Base-by-base conservation (phyloP, 2,797 vertebrate species). In the Enoplosus armatus region DNA sequence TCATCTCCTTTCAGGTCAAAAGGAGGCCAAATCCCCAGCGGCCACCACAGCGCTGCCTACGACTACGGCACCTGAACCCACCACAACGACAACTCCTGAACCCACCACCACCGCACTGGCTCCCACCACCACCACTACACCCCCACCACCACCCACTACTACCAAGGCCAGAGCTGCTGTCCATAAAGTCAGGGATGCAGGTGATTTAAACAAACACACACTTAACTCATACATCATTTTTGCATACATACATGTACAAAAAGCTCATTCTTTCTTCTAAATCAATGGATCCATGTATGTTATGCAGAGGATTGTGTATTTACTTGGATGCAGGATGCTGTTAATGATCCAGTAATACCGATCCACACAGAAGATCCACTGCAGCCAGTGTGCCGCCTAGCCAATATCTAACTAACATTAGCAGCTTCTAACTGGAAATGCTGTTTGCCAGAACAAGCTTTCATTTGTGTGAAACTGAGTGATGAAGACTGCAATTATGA, bases 181-280 rank as follows among this genome's bases (percentile, higher is more conserved):
- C 39, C 95, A 96, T 9, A 96, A 95, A 92, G 88, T 95, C 93
- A 90, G 92, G 80, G 97, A 97, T 18, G 93, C 80, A 92, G 98
- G 98, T 99, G 90, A 96, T 91, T 94, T 31, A 48, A 75, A 75
- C 58, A 67, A 51, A 55, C n/a, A 14, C 27, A 41, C 31, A 15
- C 27, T 53, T 58, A 6, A 47, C 43, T n/a, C 6, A 1, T 10
- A 1, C 10, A 9, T 6, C 9, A 8, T 18, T 58, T 65, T 48
- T 72, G 9, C 63, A 71, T 37, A 72, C 64, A 76, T 62, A 65
- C 37, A 72, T 41, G 54, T 29, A 73, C 41, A 51, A 58, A 76
- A 41, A 68, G 29, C 20, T 16, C 12, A 50, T 56, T 76, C 43
- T 59, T 39, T 48, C 56, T 7, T 33, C 41, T 33, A 41, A 77